Evolutionary conservation across 2,113 vertebrate genomes (phyloP), one percentile per base, ranked within the genome.

Genomic region (Corythornis cristatus): DNA sequence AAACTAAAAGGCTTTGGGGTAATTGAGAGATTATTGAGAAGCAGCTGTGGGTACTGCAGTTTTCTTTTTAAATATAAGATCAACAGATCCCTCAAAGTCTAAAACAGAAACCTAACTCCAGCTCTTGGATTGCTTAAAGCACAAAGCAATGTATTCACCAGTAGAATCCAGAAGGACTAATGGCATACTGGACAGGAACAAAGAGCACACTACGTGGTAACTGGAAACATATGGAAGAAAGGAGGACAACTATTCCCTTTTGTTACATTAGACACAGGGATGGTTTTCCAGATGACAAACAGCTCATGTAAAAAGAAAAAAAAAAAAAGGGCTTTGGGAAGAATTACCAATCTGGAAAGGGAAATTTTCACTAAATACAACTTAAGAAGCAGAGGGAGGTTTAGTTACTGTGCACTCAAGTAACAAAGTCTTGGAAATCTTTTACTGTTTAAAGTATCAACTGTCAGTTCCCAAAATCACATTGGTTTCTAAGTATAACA

Each of bases 271-370:
- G 75, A 54, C 45, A 53, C 35, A 66, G 17, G 71, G 66, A 87
- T 51, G 28, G 37, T 81, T 70, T 87, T 79, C 83, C 70, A 92
- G 58, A 89, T 76, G 83, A 77, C 60, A 89, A 86, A 60, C 78
- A 64, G 62, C 26, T 66, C 23, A 28, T 51, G 28, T 73, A 74
- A 84, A 85, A 92, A 45, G 48, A 86, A 83, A 62, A 89, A 37
- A 37, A 37, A 37, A 37, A 37, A 58, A 0, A 3, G 71, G 46
- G 54, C 58, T 94, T 58, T 79, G 74, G 84, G 71, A 82, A 14
- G 6, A 82, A 82, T 43, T 54, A 62, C 31, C 50, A 64, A 42
- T 20, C 17, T 62, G 46, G 70, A 88, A 65, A 8, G 15, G 15
- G 80, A 61, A 61, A 15, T n/a, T 64, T 70, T 42, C 2, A 17